phyloP scores from a whole-genome alignment of 2,797 vertebrate genomes.

The Acanthurus lineatus region DNA sequence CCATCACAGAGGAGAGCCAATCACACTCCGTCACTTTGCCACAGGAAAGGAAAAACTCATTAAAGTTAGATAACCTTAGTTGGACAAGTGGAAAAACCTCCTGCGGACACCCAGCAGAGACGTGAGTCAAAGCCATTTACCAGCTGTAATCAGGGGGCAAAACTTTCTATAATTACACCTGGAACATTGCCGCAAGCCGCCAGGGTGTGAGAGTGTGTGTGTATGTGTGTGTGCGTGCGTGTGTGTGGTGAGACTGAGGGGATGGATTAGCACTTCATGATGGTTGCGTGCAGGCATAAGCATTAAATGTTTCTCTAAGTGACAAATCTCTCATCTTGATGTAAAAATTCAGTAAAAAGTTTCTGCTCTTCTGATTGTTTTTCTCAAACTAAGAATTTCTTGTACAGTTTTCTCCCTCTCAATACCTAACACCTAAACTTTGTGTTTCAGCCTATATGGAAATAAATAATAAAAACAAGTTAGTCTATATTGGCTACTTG shows the following conservation, averaged over 20 bases:
- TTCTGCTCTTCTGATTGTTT: conserved; percentile 7
- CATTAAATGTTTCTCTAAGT: conserved; percentile 28
- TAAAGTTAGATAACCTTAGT: conserved; percentile 75
- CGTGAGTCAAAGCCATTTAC: conserved; percentile 69
- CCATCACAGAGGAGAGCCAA: conserved; percentile 52
- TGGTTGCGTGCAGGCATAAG: conserved; percentile 8
- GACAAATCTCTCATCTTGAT: conserved; percentile 29
- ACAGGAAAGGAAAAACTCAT: conserved; percentile 76
- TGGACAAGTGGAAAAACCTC: conserved; percentile 78
- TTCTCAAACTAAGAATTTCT: conserved; percentile 7
- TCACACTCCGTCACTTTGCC: conserved; percentile 52
- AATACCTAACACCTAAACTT: too few species aligned
- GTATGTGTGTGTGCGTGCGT: conserved; percentile 23
- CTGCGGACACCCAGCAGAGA: conserved; percentile 64
- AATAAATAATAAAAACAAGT: too few species aligned
- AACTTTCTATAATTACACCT: conserved; percentile 79
- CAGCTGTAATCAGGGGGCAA: conserved; percentile 57
- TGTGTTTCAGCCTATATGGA: too few species aligned
- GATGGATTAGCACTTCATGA: conserved; percentile 49
- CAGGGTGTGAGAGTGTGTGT: conserved; percentile 1
- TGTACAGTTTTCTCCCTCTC: too few species aligned
- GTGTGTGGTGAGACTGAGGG: not conserved
- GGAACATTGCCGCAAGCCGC: conserved; percentile 60
- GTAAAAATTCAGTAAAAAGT: not conserved
- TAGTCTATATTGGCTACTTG: too few species aligned